Conservation (phyloP, 2,113 vertebrate species). For the Salminus brasiliensis region DNA sequence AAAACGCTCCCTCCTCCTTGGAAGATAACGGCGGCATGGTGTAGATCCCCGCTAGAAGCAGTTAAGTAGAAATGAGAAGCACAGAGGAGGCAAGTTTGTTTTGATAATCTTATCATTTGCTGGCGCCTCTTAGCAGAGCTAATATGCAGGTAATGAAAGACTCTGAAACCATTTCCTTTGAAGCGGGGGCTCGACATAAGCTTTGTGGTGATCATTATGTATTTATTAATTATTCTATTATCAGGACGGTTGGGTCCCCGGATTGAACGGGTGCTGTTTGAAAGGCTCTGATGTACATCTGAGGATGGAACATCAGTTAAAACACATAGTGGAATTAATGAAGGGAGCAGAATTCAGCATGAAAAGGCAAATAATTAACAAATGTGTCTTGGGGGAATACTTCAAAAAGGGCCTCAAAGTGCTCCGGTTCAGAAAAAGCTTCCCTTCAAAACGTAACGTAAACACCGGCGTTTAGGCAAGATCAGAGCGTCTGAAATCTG, state of each 20-base stretch:
- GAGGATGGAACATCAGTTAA: constrained; percentile 74
- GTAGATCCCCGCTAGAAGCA: neutral
- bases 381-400: constrained; percentile 72
- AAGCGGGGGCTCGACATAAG: constrained; percentile 75
- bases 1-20: neutral
- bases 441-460: constrained; percentile 73
- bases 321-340: constrained; percentile 69
- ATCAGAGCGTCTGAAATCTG: constrained; percentile 72
- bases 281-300: constrained; percentile 67
- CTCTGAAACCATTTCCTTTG: constrained; percentile 62
- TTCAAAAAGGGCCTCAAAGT: constrained; percentile 77
- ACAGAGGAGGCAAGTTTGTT: constrained; percentile 18
- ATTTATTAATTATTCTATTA: constrained; percentile 80
- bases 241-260: constrained; percentile 63
- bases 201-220: constrained; percentile 72
- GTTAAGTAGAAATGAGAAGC: constrained; percentile 14
- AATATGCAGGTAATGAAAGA: constrained; percentile 56
- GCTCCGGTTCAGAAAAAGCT: constrained; percentile 69
- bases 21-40: neutral
- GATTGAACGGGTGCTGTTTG: constrained; percentile 49
- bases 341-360: constrained; percentile 74
- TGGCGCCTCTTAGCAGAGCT: constrained; percentile 11
- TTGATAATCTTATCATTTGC: constrained; percentile 39
- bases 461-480: constrained; percentile 69
- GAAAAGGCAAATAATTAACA: constrained; percentile 77